Conservation (phyloP, 2,888 invertebrate genomes). For the Leucoma salicis region DNA sequence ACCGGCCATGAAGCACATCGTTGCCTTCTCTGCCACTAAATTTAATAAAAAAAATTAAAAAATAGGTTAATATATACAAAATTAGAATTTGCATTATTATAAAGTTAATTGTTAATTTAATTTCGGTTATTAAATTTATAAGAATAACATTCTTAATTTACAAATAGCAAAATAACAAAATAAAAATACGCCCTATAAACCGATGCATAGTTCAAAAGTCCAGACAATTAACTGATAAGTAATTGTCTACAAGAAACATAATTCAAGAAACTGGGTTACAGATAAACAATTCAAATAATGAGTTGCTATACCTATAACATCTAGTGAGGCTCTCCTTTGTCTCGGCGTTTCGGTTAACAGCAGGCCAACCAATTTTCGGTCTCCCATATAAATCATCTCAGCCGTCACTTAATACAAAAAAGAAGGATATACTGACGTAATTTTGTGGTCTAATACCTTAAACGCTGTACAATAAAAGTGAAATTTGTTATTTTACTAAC, state of each 20-base stretch:
- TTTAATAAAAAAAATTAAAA: too few relatives aligned
- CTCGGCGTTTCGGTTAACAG: slow-evolving; percentile 53
- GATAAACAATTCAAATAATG: slow-evolving; percentile 38
- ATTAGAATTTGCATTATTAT: too few relatives aligned
- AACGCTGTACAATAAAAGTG: neutral
- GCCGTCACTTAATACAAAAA: slow-evolving; percentile 50
- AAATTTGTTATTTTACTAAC: too few relatives aligned
- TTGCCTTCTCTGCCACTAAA: too few relatives aligned
- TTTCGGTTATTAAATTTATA: too few relatives aligned
- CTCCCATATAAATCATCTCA: slow-evolving; percentile 69
- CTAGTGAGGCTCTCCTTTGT: slow-evolving; percentile 41
- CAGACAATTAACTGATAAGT: neutral
- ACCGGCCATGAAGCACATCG: too few relatives aligned
- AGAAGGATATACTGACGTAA: slow-evolving; percentile 51
- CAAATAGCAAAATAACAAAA: too few relatives aligned
- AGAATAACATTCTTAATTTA: too few relatives aligned
- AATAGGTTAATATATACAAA: too few relatives aligned
- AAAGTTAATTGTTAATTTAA: too few relatives aligned
- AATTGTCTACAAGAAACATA: slow-evolving; percentile 4
- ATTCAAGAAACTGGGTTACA: slow-evolving; percentile 27
- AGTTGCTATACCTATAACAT: slow-evolving; percentile 20
- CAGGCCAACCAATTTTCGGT: slow-evolving; percentile 68
- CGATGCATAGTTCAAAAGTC: neutral
- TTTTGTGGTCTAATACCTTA: slow-evolving; percentile 22
- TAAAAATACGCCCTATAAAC: too few relatives aligned